Evolutionary conservation across 2,113 vertebrate species (phyloP).

Genomic region (Puma concolor): DNA sequence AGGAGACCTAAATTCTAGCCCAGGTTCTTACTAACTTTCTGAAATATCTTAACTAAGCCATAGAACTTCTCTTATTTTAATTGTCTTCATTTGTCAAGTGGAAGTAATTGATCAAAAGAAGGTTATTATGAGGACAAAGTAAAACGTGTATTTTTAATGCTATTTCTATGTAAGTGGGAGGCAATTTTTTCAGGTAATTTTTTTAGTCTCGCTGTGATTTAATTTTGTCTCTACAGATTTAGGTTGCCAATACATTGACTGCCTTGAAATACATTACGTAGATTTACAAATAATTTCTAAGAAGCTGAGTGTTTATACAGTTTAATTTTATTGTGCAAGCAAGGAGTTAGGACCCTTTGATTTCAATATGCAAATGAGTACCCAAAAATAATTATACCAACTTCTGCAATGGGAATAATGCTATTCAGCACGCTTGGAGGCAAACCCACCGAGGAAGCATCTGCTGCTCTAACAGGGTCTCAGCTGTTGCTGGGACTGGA

Average conservation of each 20-base stretch:
- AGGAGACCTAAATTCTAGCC: not conserved
- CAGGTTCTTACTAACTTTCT: not conserved
- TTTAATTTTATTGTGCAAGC: slow-evolving; percentile 48
- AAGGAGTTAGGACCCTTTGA: not conserved
- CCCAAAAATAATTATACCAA: not conserved
- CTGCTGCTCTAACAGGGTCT: not conserved
- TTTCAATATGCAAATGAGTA: slow-evolving; percentile 48
- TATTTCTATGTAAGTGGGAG: not conserved
- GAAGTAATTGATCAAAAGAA: not conserved
- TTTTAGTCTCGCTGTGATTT: not conserved
- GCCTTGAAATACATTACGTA: slow-evolving; percentile 33
- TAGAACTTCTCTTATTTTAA: not conserved
- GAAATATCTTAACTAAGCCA: not conserved
- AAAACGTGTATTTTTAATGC: not conserved
- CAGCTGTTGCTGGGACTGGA: not conserved
- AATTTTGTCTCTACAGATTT: slow-evolving; percentile 7
- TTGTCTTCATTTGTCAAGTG: slow-evolving; percentile 31
- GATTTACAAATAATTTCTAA: slow-evolving; percentile 42
- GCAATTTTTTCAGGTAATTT: not conserved
- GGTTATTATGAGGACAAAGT: not conserved
- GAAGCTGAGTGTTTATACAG: not conserved
- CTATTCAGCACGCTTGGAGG: not conserved
- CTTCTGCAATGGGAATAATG: not conserved
- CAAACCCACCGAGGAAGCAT: not conserved
- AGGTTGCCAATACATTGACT: not conserved